These are phyloP conservation scores for Pangasius sanitwongsei DNA, from an alignment of 2,797 vertebrate genomes.

Conservation along the genomic window DNA sequence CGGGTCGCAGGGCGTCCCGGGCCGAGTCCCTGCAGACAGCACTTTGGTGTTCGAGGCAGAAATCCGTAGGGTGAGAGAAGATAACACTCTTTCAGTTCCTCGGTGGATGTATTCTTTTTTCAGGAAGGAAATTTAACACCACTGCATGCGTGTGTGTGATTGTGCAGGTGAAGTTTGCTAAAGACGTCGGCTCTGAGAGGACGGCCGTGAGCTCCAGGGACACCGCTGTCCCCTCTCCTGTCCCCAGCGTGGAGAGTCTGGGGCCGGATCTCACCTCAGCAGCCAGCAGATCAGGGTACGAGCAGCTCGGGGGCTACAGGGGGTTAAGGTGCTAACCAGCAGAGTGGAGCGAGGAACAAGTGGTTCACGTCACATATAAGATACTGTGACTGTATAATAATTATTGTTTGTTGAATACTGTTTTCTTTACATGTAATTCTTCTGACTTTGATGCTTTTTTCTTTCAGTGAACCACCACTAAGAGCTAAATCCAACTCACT, in stretches of 20 bases:
- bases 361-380: background rate
- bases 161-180: conserved; percentile 85
- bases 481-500: conserved; percentile 89
- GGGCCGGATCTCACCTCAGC: conserved; percentile 74
- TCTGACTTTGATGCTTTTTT: conserved; percentile 6
- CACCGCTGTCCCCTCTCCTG: conserved; percentile 80
- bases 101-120: background rate
- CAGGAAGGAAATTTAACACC: background rate
- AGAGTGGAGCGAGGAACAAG: background rate
- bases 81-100: background rate
- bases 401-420: background rate
- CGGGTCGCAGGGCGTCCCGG: conserved; percentile 84
- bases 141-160: conserved; percentile 18
- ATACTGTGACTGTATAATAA: background rate
- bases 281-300: conserved; percentile 82
- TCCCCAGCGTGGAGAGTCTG: conserved; percentile 77
- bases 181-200: conserved; percentile 80
- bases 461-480: conserved; percentile 82
- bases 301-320: background rate
- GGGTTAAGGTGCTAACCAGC: too few relatives aligned
- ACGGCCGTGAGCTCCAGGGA: conserved; percentile 79
- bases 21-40: conserved; percentile 81
- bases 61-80: conserved; percentile 79
- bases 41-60: conserved; percentile 87
- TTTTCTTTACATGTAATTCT: background rate